Evolutionary conservation across 2,113 vertebrate species (phyloP), one percentile per base, ranked within the genome.

Genomic region (Alethe diademata): DNA sequence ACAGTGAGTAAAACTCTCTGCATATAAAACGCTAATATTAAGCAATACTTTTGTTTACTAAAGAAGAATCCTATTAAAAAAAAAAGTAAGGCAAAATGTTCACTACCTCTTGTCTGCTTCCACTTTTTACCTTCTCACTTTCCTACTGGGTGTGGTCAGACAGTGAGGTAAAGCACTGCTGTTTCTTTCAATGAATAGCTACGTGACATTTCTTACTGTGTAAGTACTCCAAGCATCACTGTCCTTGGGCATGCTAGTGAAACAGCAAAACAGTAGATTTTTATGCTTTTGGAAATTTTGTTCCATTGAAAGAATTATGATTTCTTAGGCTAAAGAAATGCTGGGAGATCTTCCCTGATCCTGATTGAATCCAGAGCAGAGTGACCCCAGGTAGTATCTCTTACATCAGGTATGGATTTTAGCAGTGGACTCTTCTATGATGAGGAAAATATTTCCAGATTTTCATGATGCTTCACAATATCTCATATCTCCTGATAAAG

Each of bases 381-480:
- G 33, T 23, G 35, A 25, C 3, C 11, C 10, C 3, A 6, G 12
- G 8, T 62, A 5, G 5, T 50, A 18, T 8, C 14, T 76, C 18
- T 71, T 67, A 54, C 13, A 42, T 3, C 11, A 83, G 31, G 9
- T 76, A n/a, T 0, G 0, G 6, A 28, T 31, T 67, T 62, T 19
- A 72, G 29, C 13, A 45, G 33, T 48, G 14, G 7, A 66, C 18
- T 54, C 3, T 45, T 75, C 35, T 54, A 2, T 33, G 10, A 51
- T 0, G 1, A 86, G 28, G 18, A 11, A 8, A 72, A 6, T 87
- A 13, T 69, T 95, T 83, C 40, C 69, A 33, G 7, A 11, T 75
- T 75, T 72, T 93, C 17, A 18, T 65, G 45, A 22, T 91, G 6
- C 40, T 65, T 88, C n/a, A 38, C 20, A 65, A 14, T 17, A 56